A percentile compares a stretch with the other conserved stretches of the same genome.
These are phyloP conservation scores for Egretta garzetta DNA, from an alignment of 2,113 vertebrate species.

Conservation along the genomic window DNA sequence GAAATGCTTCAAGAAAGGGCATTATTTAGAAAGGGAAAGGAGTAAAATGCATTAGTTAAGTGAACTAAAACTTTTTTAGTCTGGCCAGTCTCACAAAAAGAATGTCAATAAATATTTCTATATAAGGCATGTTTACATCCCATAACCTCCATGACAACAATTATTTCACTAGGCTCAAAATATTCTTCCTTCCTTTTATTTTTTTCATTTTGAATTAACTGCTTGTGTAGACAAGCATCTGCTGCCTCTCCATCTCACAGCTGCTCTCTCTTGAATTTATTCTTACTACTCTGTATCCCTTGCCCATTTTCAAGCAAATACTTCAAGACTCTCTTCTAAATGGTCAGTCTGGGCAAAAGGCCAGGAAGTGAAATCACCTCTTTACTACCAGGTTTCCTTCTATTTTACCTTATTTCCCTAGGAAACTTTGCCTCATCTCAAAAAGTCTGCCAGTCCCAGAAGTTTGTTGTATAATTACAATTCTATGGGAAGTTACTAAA, in stretches of 20 bases:
- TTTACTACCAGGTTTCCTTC: constrained; percentile 56
- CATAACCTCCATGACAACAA: constrained; percentile 15
- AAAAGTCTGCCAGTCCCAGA: neutral
- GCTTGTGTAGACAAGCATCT: constrained; percentile 39
- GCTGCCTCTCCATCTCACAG: constrained; percentile 51
- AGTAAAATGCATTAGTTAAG: neutral
- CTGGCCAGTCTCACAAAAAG: neutral
- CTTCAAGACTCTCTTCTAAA: neutral
- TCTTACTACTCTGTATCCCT: neutral
- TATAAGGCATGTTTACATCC: constrained; percentile 16
- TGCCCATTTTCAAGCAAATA: constrained; percentile 16
- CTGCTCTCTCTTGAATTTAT: constrained; percentile 46
- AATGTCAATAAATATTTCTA: constrained; percentile 11
- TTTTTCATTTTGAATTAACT: constrained; percentile 49
- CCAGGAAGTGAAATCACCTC: constrained; percentile 62
- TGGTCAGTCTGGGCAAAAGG: constrained; percentile 46
- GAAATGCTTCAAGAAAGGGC: neutral
- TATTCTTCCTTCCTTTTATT: constrained; percentile 51
- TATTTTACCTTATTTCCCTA: constrained; percentile 63
- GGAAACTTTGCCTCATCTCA: constrained; percentile 49
- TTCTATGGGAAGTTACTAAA: neutral
- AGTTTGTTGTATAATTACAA: neutral
- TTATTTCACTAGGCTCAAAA: constrained; percentile 42
- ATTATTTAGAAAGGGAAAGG: constrained; percentile 6
- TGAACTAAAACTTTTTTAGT: neutral